Percentiles rank a stretch among this genome's conserved stretches.
These are phyloP conservation scores for Trichogramma dendrolimi DNA, from an alignment of 2,888 invertebrate species.

Conservation along the genomic window DNA sequence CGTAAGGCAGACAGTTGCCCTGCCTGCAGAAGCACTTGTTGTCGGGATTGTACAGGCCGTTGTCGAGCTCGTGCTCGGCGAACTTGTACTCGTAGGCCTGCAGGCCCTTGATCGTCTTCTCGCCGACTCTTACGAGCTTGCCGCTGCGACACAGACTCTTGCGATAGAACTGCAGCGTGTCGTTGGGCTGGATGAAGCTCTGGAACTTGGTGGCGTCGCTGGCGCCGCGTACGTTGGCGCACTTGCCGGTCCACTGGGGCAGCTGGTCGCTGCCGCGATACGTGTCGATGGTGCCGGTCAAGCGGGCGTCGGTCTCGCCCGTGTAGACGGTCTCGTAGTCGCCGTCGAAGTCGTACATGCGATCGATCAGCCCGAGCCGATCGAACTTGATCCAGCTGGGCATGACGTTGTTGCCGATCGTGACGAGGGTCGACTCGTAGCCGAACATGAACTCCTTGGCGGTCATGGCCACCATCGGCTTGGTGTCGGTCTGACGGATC, in stretches of 20 bases:
- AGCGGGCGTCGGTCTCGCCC: slow-evolving; percentile 61
- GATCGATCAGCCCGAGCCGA: slow-evolving; percentile 81
- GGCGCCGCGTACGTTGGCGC: slow-evolving; percentile 70
- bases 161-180: slow-evolving; percentile 71
- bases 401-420: slow-evolving; percentile 76
- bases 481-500: slow-evolving; percentile 63
- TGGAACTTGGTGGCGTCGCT: slow-evolving; percentile 85
- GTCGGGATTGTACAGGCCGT: slow-evolving; percentile 65
- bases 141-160: slow-evolving; percentile 84
- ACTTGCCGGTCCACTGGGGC: slow-evolving; percentile 77
- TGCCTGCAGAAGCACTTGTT: slow-evolving; percentile 80
- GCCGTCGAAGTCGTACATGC: slow-evolving; percentile 81
- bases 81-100: slow-evolving; percentile 72
- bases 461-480: slow-evolving; percentile 74
- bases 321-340: slow-evolving; percentile 77
- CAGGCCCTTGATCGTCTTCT: slow-evolving; percentile 62
- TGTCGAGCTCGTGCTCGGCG: slow-evolving; percentile 72
- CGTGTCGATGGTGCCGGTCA: slow-evolving; percentile 70
- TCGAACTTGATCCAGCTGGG: slow-evolving; percentile 83
- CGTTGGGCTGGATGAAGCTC: slow-evolving; percentile 65
- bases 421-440: slow-evolving; percentile 75
- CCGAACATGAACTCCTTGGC: slow-evolving; percentile 88
- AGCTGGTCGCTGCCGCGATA: slow-evolving; percentile 69
- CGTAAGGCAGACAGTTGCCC: slow-evolving; percentile 69
- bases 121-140: slow-evolving; percentile 66